Percentiles rank a stretch among this genome's conserved stretches.
These are phyloP conservation scores for Erinaceus europaeus DNA, from an alignment of 2,113 vertebrate species.

Conservation along the genomic window DNA sequence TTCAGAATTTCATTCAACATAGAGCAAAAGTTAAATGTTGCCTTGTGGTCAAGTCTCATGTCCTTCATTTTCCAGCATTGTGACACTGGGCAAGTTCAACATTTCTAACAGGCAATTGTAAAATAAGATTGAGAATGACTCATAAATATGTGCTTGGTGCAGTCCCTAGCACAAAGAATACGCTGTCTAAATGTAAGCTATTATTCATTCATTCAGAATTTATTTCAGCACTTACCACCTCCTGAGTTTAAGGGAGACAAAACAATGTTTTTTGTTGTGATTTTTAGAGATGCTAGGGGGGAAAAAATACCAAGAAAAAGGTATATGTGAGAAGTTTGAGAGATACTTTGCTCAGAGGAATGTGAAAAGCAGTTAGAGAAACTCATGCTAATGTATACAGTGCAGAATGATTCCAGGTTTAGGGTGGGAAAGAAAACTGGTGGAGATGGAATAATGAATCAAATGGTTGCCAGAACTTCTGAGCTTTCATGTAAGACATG, in stretches of 20 bases:
- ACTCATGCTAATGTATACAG: not conserved
- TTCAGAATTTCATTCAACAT: not conserved
- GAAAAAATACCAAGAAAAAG: not conserved
- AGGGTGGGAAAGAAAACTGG: not conserved
- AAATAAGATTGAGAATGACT: not conserved
- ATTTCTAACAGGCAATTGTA: not conserved
- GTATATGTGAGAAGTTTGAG: not conserved
- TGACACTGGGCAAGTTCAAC: not conserved
- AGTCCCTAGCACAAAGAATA: not conserved
- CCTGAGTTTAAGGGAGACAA: not conserved
- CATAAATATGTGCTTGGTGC: not conserved
- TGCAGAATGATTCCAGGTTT: conserved; percentile 4
- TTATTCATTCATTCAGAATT: not conserved
- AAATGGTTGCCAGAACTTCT: not conserved
- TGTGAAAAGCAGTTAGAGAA: not conserved
- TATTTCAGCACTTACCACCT: not conserved
- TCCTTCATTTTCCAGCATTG: not conserved
- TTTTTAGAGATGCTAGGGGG: not conserved
- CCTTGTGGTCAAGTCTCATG: not conserved
- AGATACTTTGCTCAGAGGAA: not conserved
- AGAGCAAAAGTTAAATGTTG: not conserved
- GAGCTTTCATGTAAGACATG: not conserved
- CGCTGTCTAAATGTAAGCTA: not conserved
- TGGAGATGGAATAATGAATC: not conserved
- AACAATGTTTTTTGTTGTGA: not conserved